Base-by-base conservation (phyloP, 1,140 invertebrate genomes). In the Zaprionus lachaisei region DNA sequence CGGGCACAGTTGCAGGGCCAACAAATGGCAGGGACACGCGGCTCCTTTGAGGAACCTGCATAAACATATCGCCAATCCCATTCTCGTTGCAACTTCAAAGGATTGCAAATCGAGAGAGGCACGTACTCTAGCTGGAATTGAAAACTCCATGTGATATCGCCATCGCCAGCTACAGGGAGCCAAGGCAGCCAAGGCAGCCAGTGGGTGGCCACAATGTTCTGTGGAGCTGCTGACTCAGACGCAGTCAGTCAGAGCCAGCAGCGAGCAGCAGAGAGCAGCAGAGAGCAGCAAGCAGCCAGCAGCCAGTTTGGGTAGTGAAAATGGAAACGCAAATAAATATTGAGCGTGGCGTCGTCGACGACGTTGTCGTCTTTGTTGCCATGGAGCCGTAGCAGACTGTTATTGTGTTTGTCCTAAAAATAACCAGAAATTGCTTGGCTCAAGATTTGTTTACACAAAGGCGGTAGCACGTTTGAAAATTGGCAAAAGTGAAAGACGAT, bases 301-400 rank as follows among this genome's bases (percentile, higher is more conserved):
- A n/a, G 37, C 60, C 31, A 70, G 68, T 64, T 75, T 70, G 61
- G 68, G 41, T 76, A 61, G 73, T 58, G 73, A 71, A 80, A 78
- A 75, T 83, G 65, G 65, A 76, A 78, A 75, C 71, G 80, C 69
- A 83, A 83, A 89, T 87, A 87, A 87, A 89, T 89, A 83, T 87
- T 71, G 72, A 80, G 61, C 55, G 64, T 73, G 76, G 79, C 70
- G 82, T 57, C 77, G 55, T 44, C 17, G 28, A 58, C 38, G 55
- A 28, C 38, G 34, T 31, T 34, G 28, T 28, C 55, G 49, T 56
- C 58, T 63, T 72, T 72, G 68, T 63, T 24, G 68, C 58, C 47
- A 57, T 72, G 60, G 49, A 71, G 55, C 54, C 58, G 38, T 60
- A 24, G 62, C 47, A 56, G 69, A 64, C 74, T 80, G 78, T 80